Percentiles rank a stretch among this genome's conserved stretches.
Conservation (phyloP, 2,888 invertebrate genomes). For the Caenorhabditis sp. region DNA sequence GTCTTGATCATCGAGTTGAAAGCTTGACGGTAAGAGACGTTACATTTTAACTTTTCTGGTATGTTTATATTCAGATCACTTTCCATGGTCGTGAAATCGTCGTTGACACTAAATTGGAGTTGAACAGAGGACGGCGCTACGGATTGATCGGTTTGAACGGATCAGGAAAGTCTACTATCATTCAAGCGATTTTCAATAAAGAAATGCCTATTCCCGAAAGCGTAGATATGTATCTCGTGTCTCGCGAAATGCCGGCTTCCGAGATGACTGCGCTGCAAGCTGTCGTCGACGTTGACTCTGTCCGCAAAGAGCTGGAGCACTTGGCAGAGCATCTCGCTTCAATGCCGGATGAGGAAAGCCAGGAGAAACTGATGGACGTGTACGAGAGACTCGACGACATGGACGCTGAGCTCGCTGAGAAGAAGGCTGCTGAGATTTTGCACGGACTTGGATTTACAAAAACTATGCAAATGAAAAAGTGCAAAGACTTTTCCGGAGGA, state of each 20-base stretch:
- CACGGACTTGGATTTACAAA: constrained; percentile 94
- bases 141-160: constrained; percentile 98
- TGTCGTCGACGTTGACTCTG: constrained; percentile 98
- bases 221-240: constrained; percentile 93
- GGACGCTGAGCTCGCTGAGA: constrained; percentile 94
- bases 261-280: constrained; percentile 92
- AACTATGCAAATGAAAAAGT: constrained; percentile 84
- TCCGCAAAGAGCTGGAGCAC: constrained; percentile 90
- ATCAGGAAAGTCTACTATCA: constrained; percentile 93
- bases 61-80: constrained; percentile 84
- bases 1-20: constrained; percentile 94
- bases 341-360: constrained; percentile 91
- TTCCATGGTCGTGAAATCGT: constrained; percentile 97
- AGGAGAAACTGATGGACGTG: constrained; percentile 96
- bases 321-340: constrained; percentile 91
- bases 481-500: constrained; percentile 84
- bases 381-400: constrained; percentile 98
- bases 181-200: constrained; percentile 91
- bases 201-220: constrained; percentile 95
- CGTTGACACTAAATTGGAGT: constrained; percentile 93
- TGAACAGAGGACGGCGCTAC: constrained; percentile 96
- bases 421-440: constrained; percentile 93
- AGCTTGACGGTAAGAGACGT: constrained; percentile 64
- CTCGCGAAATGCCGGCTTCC: constrained; percentile 96
- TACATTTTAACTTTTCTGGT: not conserved